Evolutionary conservation across 2,888 invertebrate species (phyloP).

Genomic region (Elmis aenea): DNA sequence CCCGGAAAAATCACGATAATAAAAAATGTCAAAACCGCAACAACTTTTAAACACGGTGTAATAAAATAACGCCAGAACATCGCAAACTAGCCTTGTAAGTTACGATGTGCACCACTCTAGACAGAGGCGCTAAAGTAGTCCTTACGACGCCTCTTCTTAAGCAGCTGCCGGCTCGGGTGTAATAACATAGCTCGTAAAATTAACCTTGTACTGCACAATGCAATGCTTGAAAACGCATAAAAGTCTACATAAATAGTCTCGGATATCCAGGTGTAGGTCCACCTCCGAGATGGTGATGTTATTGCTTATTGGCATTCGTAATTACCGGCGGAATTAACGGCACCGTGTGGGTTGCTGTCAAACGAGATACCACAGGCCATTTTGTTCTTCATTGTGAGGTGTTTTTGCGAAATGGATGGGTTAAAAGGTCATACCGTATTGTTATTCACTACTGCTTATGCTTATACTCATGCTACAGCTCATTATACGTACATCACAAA

Average conservation of each 20-base stretch:
- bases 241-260: slow-evolving; percentile 46
- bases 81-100: slow-evolving; percentile 41
- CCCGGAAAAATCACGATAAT: slow-evolving; percentile 33
- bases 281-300: slow-evolving; percentile 31
- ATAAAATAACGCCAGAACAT: slow-evolving; percentile 38
- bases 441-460: too few species aligned
- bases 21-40: slow-evolving; percentile 40
- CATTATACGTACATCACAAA: too few species aligned
- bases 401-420: too few species aligned
- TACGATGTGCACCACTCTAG: slow-evolving; percentile 33
- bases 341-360: slow-evolving; percentile 14
- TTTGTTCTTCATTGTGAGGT: too few species aligned
- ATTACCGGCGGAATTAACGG: slow-evolving; percentile 36
- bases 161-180: slow-evolving; percentile 24
- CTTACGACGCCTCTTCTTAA: slow-evolving; percentile 23
- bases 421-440: too few species aligned
- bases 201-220: slow-evolving; percentile 40
- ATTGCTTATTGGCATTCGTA: slow-evolving; percentile 40
- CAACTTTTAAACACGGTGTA: slow-evolving; percentile 35
- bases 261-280: slow-evolving; percentile 43
- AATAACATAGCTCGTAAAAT: slow-evolving; percentile 43
- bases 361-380: slow-evolving; percentile 12
- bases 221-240: slow-evolving; percentile 43
- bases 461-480: too few species aligned
- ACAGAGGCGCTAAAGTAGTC: slow-evolving; percentile 24